phyloP scores from a whole-genome alignment of 2,888 invertebrate species.

The Noctua pronuba region DNA sequence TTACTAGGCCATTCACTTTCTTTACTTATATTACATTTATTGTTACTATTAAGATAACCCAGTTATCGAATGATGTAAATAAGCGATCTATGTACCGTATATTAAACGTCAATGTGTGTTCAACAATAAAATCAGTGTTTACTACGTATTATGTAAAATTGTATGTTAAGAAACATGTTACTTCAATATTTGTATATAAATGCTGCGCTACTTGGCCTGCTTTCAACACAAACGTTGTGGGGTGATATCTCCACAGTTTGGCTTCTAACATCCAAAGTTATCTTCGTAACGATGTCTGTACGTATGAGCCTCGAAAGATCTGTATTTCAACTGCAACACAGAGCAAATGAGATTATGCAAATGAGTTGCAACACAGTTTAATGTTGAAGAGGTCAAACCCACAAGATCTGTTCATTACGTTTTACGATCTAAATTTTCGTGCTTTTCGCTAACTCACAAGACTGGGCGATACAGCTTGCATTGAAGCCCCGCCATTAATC shows the following conservation, averaged over 20 bases:
- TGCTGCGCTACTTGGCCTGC: constrained; percentile 8
- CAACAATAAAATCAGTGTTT: constrained; percentile 37
- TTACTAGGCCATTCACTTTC: not conserved
- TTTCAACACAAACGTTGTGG: not conserved
- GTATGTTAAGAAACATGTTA: constrained; percentile 28
- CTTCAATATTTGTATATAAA: not conserved
- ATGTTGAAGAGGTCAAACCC: not conserved
- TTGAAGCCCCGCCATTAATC: not conserved
- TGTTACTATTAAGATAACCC: not conserved
- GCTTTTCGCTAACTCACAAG: not conserved
- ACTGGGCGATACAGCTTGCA: not conserved
- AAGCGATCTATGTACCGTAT: constrained; percentile 15
- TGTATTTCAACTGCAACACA: no score
- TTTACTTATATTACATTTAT: not conserved
- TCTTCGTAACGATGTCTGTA: not conserved
- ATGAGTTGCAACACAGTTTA: not conserved
- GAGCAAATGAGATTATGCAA: no score
- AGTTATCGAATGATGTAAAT: constrained; percentile 38
- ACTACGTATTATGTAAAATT: constrained; percentile 20
- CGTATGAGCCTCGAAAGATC: not conserved
- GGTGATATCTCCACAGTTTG: not conserved
- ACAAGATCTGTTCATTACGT: not conserved
- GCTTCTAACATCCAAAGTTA: not conserved
- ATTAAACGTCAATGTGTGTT: constrained; percentile 39
- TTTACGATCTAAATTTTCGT: not conserved